Conservation (phyloP, 2,113 vertebrate species). For the Bucco capensis region DNA sequence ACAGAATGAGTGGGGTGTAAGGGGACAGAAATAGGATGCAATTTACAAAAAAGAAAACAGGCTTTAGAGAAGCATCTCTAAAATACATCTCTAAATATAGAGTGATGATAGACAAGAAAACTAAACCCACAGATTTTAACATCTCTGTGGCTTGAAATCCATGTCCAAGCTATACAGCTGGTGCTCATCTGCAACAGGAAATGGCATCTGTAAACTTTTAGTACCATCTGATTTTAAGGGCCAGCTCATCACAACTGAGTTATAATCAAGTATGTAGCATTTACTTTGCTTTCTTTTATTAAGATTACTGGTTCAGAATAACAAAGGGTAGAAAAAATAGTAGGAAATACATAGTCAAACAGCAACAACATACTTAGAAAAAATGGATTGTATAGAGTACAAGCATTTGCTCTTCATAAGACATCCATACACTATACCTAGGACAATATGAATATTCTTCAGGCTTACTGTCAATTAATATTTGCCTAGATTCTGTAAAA, state of each 20-base stretch:
- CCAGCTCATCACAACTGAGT: not conserved
- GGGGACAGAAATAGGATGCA: constrained; percentile 37
- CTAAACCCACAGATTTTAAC: constrained; percentile 18
- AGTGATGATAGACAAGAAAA: constrained; percentile 44
- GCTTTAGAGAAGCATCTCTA: constrained; percentile 17
- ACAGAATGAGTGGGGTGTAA: not conserved
- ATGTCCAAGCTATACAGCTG: constrained; percentile 27
- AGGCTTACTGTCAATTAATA: not conserved
- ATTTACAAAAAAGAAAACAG: constrained; percentile 43
- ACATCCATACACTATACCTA: not conserved
- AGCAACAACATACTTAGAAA: not conserved
- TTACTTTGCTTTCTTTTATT: not conserved
- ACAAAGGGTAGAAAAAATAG: not conserved
- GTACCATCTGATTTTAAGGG: not conserved
- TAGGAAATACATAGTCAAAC: not conserved
- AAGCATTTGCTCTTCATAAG: not conserved
- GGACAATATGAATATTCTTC: not conserved
- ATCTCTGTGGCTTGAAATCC: constrained; percentile 34
- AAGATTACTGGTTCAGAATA: not conserved
- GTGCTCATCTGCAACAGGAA: not conserved
- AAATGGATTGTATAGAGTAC: not conserved
- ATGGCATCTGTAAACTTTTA: not conserved
- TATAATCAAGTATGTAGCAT: not conserved
- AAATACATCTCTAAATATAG: constrained; percentile 53
- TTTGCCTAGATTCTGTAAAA: not conserved